Percentiles rank a stretch among this genome's conserved stretches.
phyloP scores from a whole-genome alignment of 2,113 vertebrate genomes.

The Addax nasomaculatus region DNA sequence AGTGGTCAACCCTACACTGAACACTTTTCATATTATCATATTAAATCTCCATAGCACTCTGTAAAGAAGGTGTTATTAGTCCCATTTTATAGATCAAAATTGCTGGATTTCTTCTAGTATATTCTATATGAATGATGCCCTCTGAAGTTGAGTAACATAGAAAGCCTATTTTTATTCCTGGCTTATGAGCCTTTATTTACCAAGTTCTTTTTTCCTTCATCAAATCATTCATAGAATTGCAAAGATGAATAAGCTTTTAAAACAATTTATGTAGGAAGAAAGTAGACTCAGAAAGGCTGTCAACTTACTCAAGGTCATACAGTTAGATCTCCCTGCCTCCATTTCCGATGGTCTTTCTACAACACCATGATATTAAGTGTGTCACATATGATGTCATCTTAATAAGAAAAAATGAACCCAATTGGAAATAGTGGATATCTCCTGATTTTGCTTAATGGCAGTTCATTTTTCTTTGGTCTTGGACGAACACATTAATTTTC shows the following conservation, averaged over 20 bases:
- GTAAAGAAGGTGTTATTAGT: neutral
- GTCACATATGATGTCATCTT: neutral
- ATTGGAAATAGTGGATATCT: neutral
- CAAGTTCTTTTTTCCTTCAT: neutral
- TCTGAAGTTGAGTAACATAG: neutral
- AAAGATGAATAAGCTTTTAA: neutral
- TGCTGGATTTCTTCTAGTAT: neutral
- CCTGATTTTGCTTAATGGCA: neutral
- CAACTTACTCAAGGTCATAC: neutral
- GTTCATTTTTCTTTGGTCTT: constrained; percentile 5
- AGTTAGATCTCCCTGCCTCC: neutral
- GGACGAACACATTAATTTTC: neutral
- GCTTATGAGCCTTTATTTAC: neutral
- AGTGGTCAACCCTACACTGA: neutral
- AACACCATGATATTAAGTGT: neutral
- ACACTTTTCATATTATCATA: neutral
- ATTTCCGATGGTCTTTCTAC: neutral
- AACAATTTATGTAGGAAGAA: neutral
- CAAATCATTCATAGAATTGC: neutral
- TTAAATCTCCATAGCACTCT: neutral
- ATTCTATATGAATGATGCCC: neutral
- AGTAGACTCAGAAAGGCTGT: neutral
- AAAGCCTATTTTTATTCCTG: constrained; percentile 1
- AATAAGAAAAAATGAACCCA: neutral
- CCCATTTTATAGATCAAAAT: neutral